Base-by-base conservation (phyloP, 2,888 invertebrate genomes). In the Drosophila cracens region DNA sequence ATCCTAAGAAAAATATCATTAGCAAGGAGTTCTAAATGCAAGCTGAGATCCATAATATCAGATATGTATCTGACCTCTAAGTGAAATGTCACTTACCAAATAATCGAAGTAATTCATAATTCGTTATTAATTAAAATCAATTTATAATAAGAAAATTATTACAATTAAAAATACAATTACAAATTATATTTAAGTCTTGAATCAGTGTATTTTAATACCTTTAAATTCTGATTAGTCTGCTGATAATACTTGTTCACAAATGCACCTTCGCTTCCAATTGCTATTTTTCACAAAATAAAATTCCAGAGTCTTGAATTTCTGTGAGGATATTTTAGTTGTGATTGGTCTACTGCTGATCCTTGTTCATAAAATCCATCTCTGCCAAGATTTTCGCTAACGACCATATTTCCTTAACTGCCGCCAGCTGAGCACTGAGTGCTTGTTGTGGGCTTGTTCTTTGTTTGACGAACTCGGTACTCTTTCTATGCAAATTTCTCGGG, bases 401-500 rank as follows among this genome's bases (percentile, higher is more conserved):
- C 34, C 3, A 16, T 43, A 29, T 58, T 25, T 25, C 27, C 25
- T 18, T 10, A 31, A 7, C 48, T 34, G 18, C 21, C 34, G 27
- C n/a, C 52, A n/a, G n/a, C 21, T 40, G 18, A 27, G 54, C 54
- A 18, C 16, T 21, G 2, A 11, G 25, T 54, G n/a, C 31, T 8
- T 27, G 43, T 31, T 7, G 21, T 6, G 33, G 21, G 18, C 21
- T 11, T 40, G 27, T 36, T 49, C 56, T 52, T 57, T 61, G 46
- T 61, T 49, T 36, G 40, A 52, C 21, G 33, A 43, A 59, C 58
- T 69, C 53, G 54, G 27, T 54, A 61, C 63, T 68, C 78, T 70
- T 76, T 79, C 76, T 60, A 68, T 79, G 68, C 61, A 57, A 76
- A 64, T 70, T 70, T 83, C 34, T 69, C 38, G 27, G 68, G 63